Percentiles rank a stretch among this genome's conserved stretches.
phyloP scores from a whole-genome alignment of 1,140 invertebrate genomes.

The Drosophila quadrilineata region DNA sequence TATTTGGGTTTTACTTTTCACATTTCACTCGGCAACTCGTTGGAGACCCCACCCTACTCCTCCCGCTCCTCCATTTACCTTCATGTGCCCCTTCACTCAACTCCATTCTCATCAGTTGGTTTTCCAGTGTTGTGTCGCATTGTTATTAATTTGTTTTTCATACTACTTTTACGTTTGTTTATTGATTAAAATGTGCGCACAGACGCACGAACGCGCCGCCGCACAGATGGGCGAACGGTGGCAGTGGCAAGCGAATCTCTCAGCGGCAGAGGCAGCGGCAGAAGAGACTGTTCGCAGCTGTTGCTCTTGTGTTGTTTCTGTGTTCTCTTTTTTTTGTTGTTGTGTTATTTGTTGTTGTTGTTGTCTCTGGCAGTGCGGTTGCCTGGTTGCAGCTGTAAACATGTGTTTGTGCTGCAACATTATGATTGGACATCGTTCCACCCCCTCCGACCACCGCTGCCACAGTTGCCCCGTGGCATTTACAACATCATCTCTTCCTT shows the following conservation, averaged over 20 bases:
- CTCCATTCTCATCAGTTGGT: too few species aligned
- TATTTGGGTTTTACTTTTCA: too few species aligned
- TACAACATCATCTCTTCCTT: slow-evolving; percentile 20
- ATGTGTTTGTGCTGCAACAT: slow-evolving; percentile 71
- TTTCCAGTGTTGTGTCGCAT: slow-evolving; percentile 50
- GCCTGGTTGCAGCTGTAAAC: slow-evolving; percentile 51
- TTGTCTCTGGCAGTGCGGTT: slow-evolving; percentile 27
- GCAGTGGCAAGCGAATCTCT: too few species aligned
- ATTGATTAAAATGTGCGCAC: slow-evolving; percentile 73
- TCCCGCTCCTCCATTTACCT: too few species aligned
- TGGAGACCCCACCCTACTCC: too few species aligned
- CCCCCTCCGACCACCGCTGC: too few species aligned
- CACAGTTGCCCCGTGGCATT: too few species aligned
- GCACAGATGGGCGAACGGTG: slow-evolving; percentile 35
- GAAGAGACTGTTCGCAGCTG: slow-evolving; percentile 55
- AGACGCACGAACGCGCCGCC: slow-evolving; percentile 35
- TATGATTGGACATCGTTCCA: slow-evolving; percentile 61
- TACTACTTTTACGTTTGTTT: slow-evolving; percentile 78
- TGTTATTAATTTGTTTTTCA: slow-evolving; percentile 80
- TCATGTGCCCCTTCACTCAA: too few species aligned
- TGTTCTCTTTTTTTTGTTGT: slow-evolving; percentile 9
- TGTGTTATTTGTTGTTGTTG: slow-evolving; percentile 19
- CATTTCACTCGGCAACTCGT: too few species aligned
- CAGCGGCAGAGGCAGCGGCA: not conserved
- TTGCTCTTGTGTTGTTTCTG: slow-evolving; percentile 37